phyloP scores from a whole-genome alignment of 2,888 invertebrate species.

The Synanthedon vespiformis region DNA sequence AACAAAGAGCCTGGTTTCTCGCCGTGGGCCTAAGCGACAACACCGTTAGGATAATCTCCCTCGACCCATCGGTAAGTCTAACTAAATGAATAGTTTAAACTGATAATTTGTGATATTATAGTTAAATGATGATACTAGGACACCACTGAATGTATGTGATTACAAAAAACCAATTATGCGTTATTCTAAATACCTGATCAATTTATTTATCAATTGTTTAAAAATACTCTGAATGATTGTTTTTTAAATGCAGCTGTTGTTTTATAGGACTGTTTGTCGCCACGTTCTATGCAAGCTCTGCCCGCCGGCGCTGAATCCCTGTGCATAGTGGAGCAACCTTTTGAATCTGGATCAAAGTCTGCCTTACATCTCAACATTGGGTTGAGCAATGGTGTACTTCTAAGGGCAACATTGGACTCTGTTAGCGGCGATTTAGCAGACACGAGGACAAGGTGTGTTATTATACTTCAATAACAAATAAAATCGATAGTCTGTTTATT shows the following conservation, averaged over 20 bases:
- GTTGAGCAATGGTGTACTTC: slow-evolving; percentile 93
- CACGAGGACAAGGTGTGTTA: slow-evolving; percentile 84
- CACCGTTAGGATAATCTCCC: slow-evolving; percentile 96
- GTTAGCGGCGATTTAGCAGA: slow-evolving; percentile 97
- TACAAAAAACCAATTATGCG: slow-evolving; percentile 63
- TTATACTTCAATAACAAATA: neutral
- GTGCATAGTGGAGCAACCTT: slow-evolving; percentile 90
- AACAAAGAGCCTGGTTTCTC: slow-evolving; percentile 94
- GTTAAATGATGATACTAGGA: slow-evolving; percentile 62
- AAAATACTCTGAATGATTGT: neutral
- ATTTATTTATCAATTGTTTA: neutral
- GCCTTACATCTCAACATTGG: slow-evolving; percentile 96
- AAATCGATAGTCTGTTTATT: neutral
- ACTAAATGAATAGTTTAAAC: neutral
- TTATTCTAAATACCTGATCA: slow-evolving; percentile 56
- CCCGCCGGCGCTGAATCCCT: slow-evolving; percentile 97
- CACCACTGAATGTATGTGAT: slow-evolving; percentile 65
- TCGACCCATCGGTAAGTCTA: slow-evolving; percentile 86
- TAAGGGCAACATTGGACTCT: slow-evolving; percentile 94
- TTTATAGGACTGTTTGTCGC: slow-evolving; percentile 89
- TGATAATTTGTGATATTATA: neutral
- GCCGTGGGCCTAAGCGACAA: slow-evolving; percentile 96
- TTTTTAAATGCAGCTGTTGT: neutral
- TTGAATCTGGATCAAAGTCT: slow-evolving; percentile 76
- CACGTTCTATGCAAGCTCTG: slow-evolving; percentile 95